These are phyloP conservation scores for Molorchus minor DNA, from an alignment of 2,888 invertebrate genomes.

Conservation along the genomic window DNA sequence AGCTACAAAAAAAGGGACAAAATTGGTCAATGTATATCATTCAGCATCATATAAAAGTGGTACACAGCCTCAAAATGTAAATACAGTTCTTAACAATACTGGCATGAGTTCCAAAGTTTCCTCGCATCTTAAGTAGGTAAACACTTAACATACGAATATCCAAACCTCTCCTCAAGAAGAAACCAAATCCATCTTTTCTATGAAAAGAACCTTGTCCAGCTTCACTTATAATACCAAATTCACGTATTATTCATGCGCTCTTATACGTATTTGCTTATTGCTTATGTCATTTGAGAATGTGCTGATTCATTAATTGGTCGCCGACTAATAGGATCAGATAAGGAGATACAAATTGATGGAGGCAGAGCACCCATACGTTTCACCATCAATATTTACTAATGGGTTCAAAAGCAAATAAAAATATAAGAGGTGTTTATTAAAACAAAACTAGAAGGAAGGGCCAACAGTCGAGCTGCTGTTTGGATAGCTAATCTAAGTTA, in stretches of 20 bases:
- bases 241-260: constrained; percentile 25
- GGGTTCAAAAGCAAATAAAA: constrained; percentile 41
- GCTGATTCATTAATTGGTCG: constrained; percentile 24
- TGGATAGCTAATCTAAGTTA: constrained; percentile 12
- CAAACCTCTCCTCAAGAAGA: not conserved
- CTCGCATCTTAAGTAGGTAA: not conserved
- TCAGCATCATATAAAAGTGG: too few relatives aligned
- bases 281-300: constrained; percentile 24
- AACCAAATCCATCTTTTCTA: too few relatives aligned
- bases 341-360: constrained; percentile 27
- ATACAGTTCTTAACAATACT: not conserved
- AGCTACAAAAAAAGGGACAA: too few relatives aligned
- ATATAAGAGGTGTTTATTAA: constrained; percentile 38
- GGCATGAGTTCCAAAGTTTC: not conserved
- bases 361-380: constrained; percentile 30
- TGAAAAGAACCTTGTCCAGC: not conserved
- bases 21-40: too few relatives aligned
- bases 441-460: constrained; percentile 35
- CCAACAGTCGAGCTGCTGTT: constrained; percentile 15
- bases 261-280: constrained; percentile 37
- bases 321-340: constrained; percentile 20
- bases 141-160: not conserved
- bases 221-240: not conserved
- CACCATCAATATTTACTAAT: constrained; percentile 42
- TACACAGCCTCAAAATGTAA: not conserved